Evolutionary conservation across 2,113 vertebrate genomes (phyloP).

Genomic region (Atherinomorus stipes): DNA sequence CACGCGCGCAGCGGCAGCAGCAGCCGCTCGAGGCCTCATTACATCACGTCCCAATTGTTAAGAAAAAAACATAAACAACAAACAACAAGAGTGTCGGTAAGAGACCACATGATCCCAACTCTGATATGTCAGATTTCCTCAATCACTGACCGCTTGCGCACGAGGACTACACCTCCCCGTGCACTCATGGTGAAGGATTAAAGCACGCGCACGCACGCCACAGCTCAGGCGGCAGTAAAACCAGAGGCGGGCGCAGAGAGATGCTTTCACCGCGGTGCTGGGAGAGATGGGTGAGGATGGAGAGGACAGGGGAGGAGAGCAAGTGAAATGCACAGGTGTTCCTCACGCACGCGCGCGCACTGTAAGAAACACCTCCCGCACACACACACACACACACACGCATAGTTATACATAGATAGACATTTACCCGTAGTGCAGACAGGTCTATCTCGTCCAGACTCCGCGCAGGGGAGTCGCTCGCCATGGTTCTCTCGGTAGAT

Average conservation of each 20-base stretch:
- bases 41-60: slow-evolving; percentile 67
- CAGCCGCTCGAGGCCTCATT: slow-evolving; percentile 52
- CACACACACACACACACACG: slow-evolving; percentile 9
- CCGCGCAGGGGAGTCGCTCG: slow-evolving; percentile 96
- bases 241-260: slow-evolving; percentile 30
- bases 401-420: background rate
- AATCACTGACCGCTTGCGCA: slow-evolving; percentile 33
- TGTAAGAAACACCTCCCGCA: background rate
- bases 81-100: slow-evolving; percentile 17
- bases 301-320: background rate
- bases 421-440: slow-evolving; percentile 93
- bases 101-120: slow-evolving; percentile 28
- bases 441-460: slow-evolving; percentile 98
- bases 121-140: slow-evolving; percentile 38
- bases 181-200: background rate
- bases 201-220: slow-evolving; percentile 31
- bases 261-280: slow-evolving; percentile 31
- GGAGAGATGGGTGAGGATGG: slow-evolving; percentile 8
- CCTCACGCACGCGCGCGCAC: slow-evolving; percentile 28
- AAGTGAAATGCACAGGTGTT: slow-evolving; percentile 50
- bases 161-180: slow-evolving; percentile 12
- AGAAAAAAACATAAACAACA: slow-evolving; percentile 58
- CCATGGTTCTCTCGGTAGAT: slow-evolving; percentile 87
- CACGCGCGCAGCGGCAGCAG: slow-evolving; percentile 44
- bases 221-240: slow-evolving; percentile 8